Evolutionary conservation across 2,797 vertebrate species (phyloP), one percentile per base, ranked within the genome.

Genomic region (Merluccius polli): DNA sequence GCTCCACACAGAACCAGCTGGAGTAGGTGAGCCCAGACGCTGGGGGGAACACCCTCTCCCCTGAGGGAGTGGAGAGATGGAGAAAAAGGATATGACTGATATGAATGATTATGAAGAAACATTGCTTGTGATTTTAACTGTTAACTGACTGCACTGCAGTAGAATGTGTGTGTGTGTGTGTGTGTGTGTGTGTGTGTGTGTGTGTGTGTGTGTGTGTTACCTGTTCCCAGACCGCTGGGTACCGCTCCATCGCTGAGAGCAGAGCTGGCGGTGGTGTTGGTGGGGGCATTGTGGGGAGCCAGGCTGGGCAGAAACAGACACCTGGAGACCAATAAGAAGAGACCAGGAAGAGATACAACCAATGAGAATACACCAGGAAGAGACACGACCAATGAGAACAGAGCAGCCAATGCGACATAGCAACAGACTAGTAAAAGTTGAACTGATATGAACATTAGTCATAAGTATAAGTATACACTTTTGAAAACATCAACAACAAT

Each of bases 1-100:
- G 97, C 87, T 99, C 97, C 73, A 99, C 95, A 0, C 97, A 99
- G 92, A 99, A 98, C 97, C 98, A 99, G 72, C 94, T 95, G 24
- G 97, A 97, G 90, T 96, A 98, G 85, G 95, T 98, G 78, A 99
- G 93, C 74, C 97, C 98, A 10, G 97, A 99, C 0, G 97, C 96
- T 0, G 98, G 97, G 27, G 98, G 98, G 71, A 99, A 99, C 88
- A 98, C 89, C 33, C 96, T 94, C 90, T 99, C 97, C 35, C 97
- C 98, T 99, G 83, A 24, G 44, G 11, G 21, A 10, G 13, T 6
- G 21, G 12, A 27, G 5, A 30, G 30, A 3, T 8, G 16, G 1
- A 13, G 29, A n/a, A 6, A 6, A 59, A 27, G 4, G 24, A 70
- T 15, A 32, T 16, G 82, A 59, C 21, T n/a, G n/a, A n/a, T n/a